Conservation (phyloP, 2,888 invertebrate species). For the Didymodactylos carnosus region DNA sequence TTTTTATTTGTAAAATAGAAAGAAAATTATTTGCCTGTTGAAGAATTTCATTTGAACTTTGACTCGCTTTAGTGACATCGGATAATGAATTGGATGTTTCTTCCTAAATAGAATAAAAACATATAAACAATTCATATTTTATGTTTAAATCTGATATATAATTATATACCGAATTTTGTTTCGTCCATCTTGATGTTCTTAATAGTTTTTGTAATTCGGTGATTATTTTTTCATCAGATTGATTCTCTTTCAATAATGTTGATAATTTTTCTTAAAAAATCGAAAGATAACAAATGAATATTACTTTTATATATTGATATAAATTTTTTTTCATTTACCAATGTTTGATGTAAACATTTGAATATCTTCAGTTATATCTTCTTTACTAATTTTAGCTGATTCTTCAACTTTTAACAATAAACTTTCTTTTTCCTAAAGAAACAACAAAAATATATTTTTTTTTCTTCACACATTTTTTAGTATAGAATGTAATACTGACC, state of each 20-base stretch:
- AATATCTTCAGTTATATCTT: background rate
- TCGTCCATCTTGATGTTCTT: background rate
- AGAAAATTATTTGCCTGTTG: background rate
- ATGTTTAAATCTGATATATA: background rate
- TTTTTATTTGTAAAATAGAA: background rate
- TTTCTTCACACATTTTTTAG: background rate
- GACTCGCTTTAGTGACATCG: background rate
- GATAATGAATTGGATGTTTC: background rate
- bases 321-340: background rate
- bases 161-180: background rate
- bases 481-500: background rate
- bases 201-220: background rate
- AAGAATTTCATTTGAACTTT: background rate
- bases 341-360: background rate
- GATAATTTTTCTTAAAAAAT: background rate
- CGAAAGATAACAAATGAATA: background rate
- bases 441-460: background rate
- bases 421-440: conserved; percentile 3
- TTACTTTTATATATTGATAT: background rate
- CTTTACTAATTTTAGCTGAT: background rate
- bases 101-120: background rate
- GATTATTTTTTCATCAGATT: background rate
- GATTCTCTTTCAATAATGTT: background rate
- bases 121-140: background rate
- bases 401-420: conserved; percentile 1